These are phyloP conservation scores for Corbicula japonica DNA, from an alignment of 2,888 invertebrate genomes.

Conservation along the genomic window DNA sequence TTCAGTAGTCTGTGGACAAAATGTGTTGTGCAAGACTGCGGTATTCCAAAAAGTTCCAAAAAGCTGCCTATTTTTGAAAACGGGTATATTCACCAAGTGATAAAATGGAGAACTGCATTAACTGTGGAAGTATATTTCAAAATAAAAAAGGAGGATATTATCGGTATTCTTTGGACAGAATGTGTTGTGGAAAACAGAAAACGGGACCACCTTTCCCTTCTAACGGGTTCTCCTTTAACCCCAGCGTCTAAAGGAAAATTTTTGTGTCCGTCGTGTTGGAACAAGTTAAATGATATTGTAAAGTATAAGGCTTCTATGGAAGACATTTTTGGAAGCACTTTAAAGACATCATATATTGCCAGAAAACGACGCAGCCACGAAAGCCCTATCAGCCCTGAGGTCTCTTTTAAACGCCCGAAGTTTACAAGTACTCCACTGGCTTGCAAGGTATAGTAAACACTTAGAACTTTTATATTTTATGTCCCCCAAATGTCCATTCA, in stretches of 20 bases:
- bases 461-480: not conserved
- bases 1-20: no score
- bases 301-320: conserved; percentile 21
- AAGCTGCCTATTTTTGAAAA: no score
- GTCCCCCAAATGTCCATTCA: no score
- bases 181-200: not conserved
- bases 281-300: conserved; percentile 6
- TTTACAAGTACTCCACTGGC: conserved; percentile 34
- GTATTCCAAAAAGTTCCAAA: no score
- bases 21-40: no score
- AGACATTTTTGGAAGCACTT: conserved; percentile 8
- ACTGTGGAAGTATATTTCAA: conserved; percentile 15
- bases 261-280: conserved; percentile 30
- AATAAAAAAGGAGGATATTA: conserved; percentile 23
- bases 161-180: conserved; percentile 22
- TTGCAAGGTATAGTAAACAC: not conserved
- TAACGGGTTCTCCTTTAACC: conserved; percentile 7
- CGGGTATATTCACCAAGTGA: no score
- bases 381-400: not conserved
- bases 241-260: conserved; percentile 19
- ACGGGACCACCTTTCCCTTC: conserved; percentile 4
- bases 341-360: conserved; percentile 17
- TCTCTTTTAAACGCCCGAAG: conserved; percentile 11
- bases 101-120: conserved; percentile 21
- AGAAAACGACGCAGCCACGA: not conserved